Base-by-base conservation (phyloP, 2,113 vertebrate genomes). In the Carassius gibelio region DNA sequence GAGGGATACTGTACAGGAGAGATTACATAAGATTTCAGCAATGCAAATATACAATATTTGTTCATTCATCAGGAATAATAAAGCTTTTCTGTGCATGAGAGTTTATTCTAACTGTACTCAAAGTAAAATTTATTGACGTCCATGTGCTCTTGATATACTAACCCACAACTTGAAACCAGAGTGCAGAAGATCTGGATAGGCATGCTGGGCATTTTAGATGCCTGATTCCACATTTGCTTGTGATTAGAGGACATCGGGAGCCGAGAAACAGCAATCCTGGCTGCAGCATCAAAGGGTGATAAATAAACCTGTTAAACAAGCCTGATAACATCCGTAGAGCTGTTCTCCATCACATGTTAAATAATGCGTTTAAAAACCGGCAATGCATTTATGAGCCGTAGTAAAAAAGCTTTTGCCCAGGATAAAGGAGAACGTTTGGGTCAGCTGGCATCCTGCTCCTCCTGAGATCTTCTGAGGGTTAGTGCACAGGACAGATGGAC, bases 381-480 rank as follows among this genome's bases (percentile, higher is more conserved):
- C 74, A 74, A 21, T n/a, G 52, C 30, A 42, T 78, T 84, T 69
- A 84, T 66, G 62, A 84, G 42, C 59, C 62, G 4, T 42, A 23
- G 61, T 11, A 84, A 69, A 26, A 26, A 26, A 76, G 48, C 50
- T 45, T 75, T 77, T 64, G 45, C 23, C 48, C 75, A 38, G 75
- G 61, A 76, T 84, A 52, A 76, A 77, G 74, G 81, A 36, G 38
- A 59, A 30, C 0, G 14, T 15, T 84, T 42, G n/a, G 17, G 69
- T 36, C 59, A 74, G 81, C 59, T 62, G 57, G 36, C 71, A 2
- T 76, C 45, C 82, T 21, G 72, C 30, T 45, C 75, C 26, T 8
- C 76, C 15, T 59, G 85, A 82, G 71, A 42, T 15, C 80, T 75
- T 36, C 19, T 80, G 81, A 19, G 81, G 89, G 81, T 86, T 78